A percentile compares a stretch with the other conserved stretches of the same genome.
Conservation (phyloP, 2,113 vertebrate genomes). For the Mus musculus region GRCm39 chr16:19603501-19604000, state of each 20-base stretch:
- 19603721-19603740: slow-evolving; percentile 15
- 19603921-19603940: too few relatives aligned
- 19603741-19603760: neutral
- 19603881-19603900: too few relatives aligned
- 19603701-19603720: neutral
- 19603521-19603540: neutral
- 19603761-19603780: too few relatives aligned
- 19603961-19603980: too few relatives aligned
- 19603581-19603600: neutral
- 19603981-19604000: too few relatives aligned
- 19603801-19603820: too few relatives aligned
- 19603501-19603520: neutral
- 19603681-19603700: neutral
- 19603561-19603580: neutral
- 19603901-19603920: too few relatives aligned
- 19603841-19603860: too few relatives aligned
- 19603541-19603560: neutral
- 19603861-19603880: too few relatives aligned
- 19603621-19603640: neutral
- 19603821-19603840: too few relatives aligned
- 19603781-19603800: too few relatives aligned
- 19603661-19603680: slow-evolving; percentile 7
- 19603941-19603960: too few relatives aligned
- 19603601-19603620: neutral
- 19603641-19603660: neutral